Base-by-base conservation (phyloP, 1,140 invertebrate species). In the Heliconius eleuchia region DNA sequence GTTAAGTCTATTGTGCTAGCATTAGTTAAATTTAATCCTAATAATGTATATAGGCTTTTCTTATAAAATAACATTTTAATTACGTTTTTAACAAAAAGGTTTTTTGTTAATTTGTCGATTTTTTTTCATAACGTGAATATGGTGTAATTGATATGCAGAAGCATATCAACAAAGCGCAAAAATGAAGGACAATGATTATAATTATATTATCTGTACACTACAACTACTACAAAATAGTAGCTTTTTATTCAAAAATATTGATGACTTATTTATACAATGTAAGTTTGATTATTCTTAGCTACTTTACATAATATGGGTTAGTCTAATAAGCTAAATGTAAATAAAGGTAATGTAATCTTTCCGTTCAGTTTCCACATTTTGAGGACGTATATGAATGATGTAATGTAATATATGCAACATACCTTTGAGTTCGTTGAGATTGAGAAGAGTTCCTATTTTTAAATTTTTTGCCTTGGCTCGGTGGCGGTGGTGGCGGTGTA, bases 401-500 rank as follows among this genome's bases (percentile, higher is more conserved):
- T 37, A 71, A 39, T 37, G 11, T 39, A 39, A 19, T 30, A 72
- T 3, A 37, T 42, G 18, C 2, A 19, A 72, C 37, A 81, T 94
- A 95, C 94, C 93, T 95, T 87, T 92, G 89, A 42, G 88, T 87
- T 78, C 91, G 86, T 85, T 80, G 83, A 71, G 80, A 78, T 81
- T 88, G 86, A 11, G 88, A 85, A 66, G 88, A 86, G 77, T 90
- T 90, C 78, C 90, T 87, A 80, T 94, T 95, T 88, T 95, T 95
- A 83, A 89, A 92, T 80, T 95, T 95, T 82, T 95, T 95, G 77
- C 87, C 89, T 71, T 89, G 89, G 72, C 80, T 90, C n/a, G 88
- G 84, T 77, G 85, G 85, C 74, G 94, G 91, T 50, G 85, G 83
- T 34, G 30, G 30, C 76, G 94, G 91, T 37, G 87, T 77, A 76